These are phyloP conservation scores for Nesidiocoris tenuis DNA, from an alignment of 2,888 invertebrate species.

Conservation along the genomic window DNA sequence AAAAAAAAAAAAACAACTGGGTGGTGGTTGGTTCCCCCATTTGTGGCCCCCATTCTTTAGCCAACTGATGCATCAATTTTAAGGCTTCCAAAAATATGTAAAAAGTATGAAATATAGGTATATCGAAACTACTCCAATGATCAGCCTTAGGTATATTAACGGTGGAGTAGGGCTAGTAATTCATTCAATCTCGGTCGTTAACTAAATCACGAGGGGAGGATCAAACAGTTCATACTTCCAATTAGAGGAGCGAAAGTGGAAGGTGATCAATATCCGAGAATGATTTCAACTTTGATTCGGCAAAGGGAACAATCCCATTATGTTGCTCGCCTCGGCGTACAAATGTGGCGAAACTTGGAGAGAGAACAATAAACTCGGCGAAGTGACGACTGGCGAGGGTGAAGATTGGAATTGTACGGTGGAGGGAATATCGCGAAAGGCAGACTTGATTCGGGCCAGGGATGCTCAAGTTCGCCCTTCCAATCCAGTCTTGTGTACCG, in stretches of 20 bases:
- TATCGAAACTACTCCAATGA: too few relatives aligned
- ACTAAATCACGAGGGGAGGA: neutral
- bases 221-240: neutral
- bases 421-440: neutral
- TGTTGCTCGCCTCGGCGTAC: constrained; percentile 13
- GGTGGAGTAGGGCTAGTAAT: too few relatives aligned
- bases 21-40: too few relatives aligned
- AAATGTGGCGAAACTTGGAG: constrained; percentile 33
- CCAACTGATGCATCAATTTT: too few relatives aligned
- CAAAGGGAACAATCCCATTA: constrained; percentile 18
- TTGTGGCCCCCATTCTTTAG: too few relatives aligned
- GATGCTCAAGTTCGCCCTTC: constrained; percentile 1
- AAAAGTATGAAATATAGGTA: too few relatives aligned
- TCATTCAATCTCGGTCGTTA: neutral
- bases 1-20: too few relatives aligned
- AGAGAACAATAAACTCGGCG: constrained; percentile 22
- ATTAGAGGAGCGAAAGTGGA: constrained; percentile 11
- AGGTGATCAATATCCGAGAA: constrained; percentile 33
- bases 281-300: neutral
- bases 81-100: too few relatives aligned
- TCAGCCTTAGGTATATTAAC: too few relatives aligned
- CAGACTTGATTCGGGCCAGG: neutral
- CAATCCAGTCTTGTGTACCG: constrained; percentile 3
- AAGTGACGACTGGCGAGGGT: constrained; percentile 9
- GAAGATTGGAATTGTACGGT: too few relatives aligned